Percentiles rank a stretch among this genome's conserved stretches.
Evolutionary conservation across 2,797 vertebrate species (phyloP).

Genomic region (Odontamblyopus rebecca): DNA sequence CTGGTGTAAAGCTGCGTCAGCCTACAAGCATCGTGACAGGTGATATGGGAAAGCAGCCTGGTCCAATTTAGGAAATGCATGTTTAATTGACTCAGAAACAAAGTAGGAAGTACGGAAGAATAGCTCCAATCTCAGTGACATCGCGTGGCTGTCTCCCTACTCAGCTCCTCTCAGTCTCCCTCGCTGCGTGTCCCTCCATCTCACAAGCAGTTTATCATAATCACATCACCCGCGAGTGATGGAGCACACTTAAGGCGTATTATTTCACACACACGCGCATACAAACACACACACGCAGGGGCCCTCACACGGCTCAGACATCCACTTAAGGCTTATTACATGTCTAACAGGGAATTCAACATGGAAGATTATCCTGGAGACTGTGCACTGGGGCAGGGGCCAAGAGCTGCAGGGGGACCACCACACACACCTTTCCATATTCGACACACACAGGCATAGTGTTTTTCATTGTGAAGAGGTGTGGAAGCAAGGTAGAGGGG

Average conservation of each 20-base stretch:
- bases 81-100: conserved; percentile 9
- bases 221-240: conserved; percentile 68
- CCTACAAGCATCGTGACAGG: conserved; percentile 25
- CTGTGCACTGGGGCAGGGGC: conserved; percentile 49
- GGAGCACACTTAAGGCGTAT: conserved; percentile 70
- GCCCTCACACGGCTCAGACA: conserved; percentile 31
- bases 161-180: background rate
- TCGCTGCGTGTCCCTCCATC: conserved; percentile 50
- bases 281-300: conserved; percentile 16
- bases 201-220: conserved; percentile 72
- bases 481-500: background rate
- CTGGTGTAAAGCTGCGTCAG: conserved; percentile 25
- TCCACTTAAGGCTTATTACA: conserved; percentile 73
- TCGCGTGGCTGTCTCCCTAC: background rate
- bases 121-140: background rate
- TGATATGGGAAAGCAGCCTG: conserved; percentile 27
- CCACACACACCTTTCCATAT: background rate
- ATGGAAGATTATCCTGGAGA: conserved; percentile 64
- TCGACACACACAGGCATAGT: background rate
- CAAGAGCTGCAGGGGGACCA: conserved; percentile 27
- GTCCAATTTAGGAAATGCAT: conserved; percentile 32
- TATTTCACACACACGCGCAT: conserved; percentile 33
- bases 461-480: background rate
- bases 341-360: conserved; percentile 62
- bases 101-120: background rate